These are phyloP conservation scores for Leucania comma DNA, from an alignment of 2,888 invertebrate species.

Conservation along the genomic window DNA sequence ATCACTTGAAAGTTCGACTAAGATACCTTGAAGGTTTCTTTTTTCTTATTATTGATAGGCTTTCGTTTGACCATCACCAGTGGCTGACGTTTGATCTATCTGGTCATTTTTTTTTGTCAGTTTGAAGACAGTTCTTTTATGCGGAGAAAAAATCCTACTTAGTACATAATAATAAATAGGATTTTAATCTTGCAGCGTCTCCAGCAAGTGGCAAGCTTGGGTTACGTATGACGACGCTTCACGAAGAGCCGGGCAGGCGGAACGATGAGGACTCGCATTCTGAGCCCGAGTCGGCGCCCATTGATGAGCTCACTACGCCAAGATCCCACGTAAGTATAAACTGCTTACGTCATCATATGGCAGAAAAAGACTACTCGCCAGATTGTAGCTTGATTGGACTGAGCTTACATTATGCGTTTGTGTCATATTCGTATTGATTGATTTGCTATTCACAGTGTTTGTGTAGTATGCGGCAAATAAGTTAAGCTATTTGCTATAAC, in stretches of 20 bases:
- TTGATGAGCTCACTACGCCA: conserved; percentile 83
- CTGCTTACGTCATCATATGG: background rate
- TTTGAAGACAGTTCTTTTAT: background rate
- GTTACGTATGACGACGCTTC: conserved; percentile 97
- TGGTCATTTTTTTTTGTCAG: background rate
- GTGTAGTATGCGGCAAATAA: too few species aligned
- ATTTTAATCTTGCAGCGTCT: conserved; percentile 91
- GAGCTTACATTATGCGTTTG: too few species aligned
- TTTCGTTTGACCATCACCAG: too few species aligned
- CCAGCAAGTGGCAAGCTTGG: conserved; percentile 96
- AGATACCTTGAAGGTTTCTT: background rate
- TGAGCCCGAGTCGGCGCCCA: conserved; percentile 85
- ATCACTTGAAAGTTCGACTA: conserved; percentile 24
- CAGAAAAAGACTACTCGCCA: too few species aligned
- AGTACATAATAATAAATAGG: conserved; percentile 2
- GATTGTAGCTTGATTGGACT: too few species aligned
- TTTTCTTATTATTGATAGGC: too few species aligned
- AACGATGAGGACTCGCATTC: conserved; percentile 89
- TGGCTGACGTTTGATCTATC: background rate
- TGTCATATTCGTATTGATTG: too few species aligned
- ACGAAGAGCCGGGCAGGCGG: conserved; percentile 94
- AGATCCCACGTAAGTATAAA: conserved; percentile 79
- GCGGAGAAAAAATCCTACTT: background rate
- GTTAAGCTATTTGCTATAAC: too few species aligned
- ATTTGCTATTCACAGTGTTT: too few species aligned